Evolutionary conservation across 2,797 vertebrate genomes (phyloP).

Genomic region (Crenichthys baileyi): DNA sequence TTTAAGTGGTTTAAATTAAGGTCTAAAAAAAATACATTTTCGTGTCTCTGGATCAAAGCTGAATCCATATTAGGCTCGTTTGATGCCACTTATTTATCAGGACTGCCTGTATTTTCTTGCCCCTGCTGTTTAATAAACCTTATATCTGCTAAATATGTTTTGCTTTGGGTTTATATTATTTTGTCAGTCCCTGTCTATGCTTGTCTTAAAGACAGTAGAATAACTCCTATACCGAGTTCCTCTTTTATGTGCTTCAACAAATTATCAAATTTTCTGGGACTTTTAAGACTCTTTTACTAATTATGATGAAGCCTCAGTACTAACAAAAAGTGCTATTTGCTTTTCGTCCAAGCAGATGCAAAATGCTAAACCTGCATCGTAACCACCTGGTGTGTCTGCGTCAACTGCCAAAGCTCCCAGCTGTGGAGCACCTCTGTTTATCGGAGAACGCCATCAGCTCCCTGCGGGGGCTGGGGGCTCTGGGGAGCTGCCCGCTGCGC

Average conservation of each 20-base stretch:
- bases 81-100: background rate
- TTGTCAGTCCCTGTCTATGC: background rate
- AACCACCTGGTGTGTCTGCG: slow-evolving; percentile 90
- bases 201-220: background rate
- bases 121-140: background rate
- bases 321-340: slow-evolving; percentile 1
- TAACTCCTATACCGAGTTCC: background rate
- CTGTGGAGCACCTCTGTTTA: slow-evolving; percentile 89
- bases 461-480: slow-evolving; percentile 83
- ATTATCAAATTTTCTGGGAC: background rate
- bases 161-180: background rate
- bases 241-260: background rate
- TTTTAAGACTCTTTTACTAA: background rate
- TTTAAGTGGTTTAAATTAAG: slow-evolving; percentile 9
- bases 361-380: slow-evolving; percentile 89
- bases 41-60: background rate
- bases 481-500: slow-evolving; percentile 82
- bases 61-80: background rate
- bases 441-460: slow-evolving; percentile 90
- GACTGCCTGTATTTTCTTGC: background rate
- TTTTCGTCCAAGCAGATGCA: slow-evolving; percentile 83
- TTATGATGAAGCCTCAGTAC: background rate
- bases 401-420: slow-evolving; percentile 93
- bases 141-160: background rate
- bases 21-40: slow-evolving; percentile 9